Base-by-base conservation (phyloP, 1,140 invertebrate species). In the Drosophila albomicans region DNA sequence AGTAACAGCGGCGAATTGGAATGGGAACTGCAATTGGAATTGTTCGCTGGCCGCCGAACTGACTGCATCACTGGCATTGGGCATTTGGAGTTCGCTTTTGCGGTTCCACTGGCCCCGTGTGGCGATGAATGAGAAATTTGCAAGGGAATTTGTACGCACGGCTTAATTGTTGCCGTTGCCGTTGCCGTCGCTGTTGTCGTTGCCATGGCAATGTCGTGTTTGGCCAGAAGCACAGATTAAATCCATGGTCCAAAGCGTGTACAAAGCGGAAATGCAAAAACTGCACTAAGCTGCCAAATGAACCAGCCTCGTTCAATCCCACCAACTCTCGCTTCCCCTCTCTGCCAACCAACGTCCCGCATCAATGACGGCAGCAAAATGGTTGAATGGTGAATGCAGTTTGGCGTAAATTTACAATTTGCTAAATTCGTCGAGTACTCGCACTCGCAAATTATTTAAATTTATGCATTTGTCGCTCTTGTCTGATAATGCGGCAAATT, bases 121-220 rank as follows among this genome's bases (percentile, higher is more conserved):
- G 25, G 58, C 74, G 62, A 78, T 87, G 87, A 88, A 87, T 88
- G 66, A 72, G 77, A 82, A 82, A 88, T 88, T 82, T 77, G 54
- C 82, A 72, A 30, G 61, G 38, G 79, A 73, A 87, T 82, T 82
- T 80, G 66, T 81, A 77, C 64, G 82, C 77, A 82, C 79, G 84
- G 84, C 73, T 78, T 87, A 87, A 87, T 87, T 88, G 82, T 66
- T 72, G 68, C 35, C 35, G 35, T 35, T 8, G 32, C 32, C 32
- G 32, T 38, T 38, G 35, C 35, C 35, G 8, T 38, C 10, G 6
- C 35, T 32, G 32, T 87, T 82, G 82, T 66, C 66, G 68, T 41
- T 72, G 57, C 69, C 52, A 59, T 81, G 74, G 61, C 81, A 75
- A 70, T 78, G 78, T 80, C 32, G 52, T 61, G 59, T 43, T 25